A percentile compares a stretch with the other conserved stretches of the same genome.
These are phyloP conservation scores for Eristalis arbustorum DNA, from an alignment of 2,888 invertebrate species.

Conservation along the genomic window DNA sequence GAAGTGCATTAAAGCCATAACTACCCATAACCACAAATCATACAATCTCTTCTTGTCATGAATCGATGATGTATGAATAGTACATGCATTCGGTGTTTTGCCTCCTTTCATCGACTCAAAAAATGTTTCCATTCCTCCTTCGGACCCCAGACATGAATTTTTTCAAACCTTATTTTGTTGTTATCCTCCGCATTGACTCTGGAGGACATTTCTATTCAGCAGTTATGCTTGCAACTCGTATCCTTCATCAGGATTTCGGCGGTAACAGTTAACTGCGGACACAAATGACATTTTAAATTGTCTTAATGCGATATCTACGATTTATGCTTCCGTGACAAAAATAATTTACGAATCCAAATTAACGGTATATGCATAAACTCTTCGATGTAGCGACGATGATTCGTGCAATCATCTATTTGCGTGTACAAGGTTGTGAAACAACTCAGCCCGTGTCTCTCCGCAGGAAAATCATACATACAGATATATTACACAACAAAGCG, in stretches of 20 bases:
- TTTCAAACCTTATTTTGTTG: no score
- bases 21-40: not conserved
- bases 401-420: slow-evolving; percentile 40
- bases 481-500: slow-evolving; percentile 13
- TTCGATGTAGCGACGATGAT: not conserved
- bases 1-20: not conserved
- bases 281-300: slow-evolving; percentile 63
- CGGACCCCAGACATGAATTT: not conserved
- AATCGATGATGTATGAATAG: not conserved
- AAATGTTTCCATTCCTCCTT: no score
- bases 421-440: slow-evolving; percentile 53
- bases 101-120: not conserved
- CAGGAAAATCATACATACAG: not conserved
- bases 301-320: slow-evolving; percentile 49
- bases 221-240: slow-evolving; percentile 1
- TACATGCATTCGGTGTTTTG: not conserved
- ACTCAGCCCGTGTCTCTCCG: slow-evolving; percentile 7
- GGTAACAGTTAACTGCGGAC: slow-evolving; percentile 37
- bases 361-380: not conserved
- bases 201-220: not conserved
- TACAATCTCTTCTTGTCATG: not conserved
- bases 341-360: slow-evolving; percentile 48
- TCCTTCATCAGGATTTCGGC: slow-evolving; percentile 1
- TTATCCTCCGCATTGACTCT: not conserved
- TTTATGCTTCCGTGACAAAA: slow-evolving; percentile 51